phyloP scores from a whole-genome alignment of 2,113 vertebrate genomes.

The Recurvirostra avosetta region DNA sequence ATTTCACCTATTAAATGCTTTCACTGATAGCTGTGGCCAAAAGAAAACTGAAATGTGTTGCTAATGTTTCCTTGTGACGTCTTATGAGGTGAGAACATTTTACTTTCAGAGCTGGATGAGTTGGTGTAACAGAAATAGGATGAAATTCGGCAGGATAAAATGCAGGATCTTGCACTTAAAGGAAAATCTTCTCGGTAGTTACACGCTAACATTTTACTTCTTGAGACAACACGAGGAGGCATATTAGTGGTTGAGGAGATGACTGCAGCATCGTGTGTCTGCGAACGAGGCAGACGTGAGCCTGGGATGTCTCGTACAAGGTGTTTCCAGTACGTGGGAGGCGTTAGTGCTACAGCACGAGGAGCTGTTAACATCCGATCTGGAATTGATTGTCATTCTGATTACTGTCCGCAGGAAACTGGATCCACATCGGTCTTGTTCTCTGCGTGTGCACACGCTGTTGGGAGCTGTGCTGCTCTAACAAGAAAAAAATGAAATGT shows the following conservation, averaged over 20 bases:
- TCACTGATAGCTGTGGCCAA: background rate
- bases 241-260: background rate
- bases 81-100: background rate
- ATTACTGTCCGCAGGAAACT: background rate
- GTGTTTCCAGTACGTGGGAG: background rate
- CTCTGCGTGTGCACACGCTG: accelerated
- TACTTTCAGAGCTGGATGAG: background rate
- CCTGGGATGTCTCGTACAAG: background rate
- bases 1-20: background rate
- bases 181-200: background rate
- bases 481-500: background rate
- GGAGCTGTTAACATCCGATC: background rate
- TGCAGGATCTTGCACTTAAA: background rate
- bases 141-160: background rate
- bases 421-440: background rate
- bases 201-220: background rate
- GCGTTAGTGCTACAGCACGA: background rate
- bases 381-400: too few relatives aligned
- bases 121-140: background rate
- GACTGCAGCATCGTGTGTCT: background rate
- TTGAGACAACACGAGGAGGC: too few relatives aligned
- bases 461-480: background rate
- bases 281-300: background rate
- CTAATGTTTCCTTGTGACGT: background rate
- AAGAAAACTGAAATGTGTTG: background rate